phyloP scores from a whole-genome alignment of 2,797 vertebrate genomes.

The Xerus rutilus region DNA sequence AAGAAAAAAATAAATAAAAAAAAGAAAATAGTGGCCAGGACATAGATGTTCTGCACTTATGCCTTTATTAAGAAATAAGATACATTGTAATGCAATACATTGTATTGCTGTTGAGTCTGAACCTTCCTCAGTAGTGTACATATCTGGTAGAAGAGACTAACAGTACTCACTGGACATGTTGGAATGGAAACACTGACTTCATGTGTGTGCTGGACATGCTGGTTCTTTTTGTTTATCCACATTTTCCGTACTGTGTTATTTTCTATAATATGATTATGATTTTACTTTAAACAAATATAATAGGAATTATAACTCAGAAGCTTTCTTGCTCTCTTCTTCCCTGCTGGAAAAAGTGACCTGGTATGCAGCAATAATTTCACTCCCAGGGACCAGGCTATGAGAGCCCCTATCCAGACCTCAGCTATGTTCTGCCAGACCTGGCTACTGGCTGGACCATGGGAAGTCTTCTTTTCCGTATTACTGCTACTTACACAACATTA shows the following conservation, averaged over 20 bases:
- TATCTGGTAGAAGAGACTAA: background rate
- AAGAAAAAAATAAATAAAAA: no score
- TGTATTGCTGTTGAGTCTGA: background rate
- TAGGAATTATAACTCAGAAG: background rate
- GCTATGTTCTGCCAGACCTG: background rate
- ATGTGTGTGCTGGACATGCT: background rate
- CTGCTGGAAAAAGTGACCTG: background rate
- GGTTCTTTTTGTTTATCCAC: background rate
- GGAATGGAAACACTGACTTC: background rate
- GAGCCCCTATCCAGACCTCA: background rate
- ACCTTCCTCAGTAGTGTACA: background rate
- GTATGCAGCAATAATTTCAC: background rate
- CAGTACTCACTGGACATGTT: background rate
- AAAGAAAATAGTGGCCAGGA: background rate
- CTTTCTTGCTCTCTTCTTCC: background rate
- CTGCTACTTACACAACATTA: background rate
- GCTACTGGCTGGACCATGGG: background rate
- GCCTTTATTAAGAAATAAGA: background rate
- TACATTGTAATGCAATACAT: background rate
- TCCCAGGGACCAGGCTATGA: background rate
- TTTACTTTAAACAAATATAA: constrained; percentile 13
- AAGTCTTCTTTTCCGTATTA: background rate
- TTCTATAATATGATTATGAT: background rate
- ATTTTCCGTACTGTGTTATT: background rate
- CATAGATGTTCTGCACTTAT: background rate